Conservation (phyloP, 2,797 vertebrate species). For the Salarias fasciatus region DNA sequence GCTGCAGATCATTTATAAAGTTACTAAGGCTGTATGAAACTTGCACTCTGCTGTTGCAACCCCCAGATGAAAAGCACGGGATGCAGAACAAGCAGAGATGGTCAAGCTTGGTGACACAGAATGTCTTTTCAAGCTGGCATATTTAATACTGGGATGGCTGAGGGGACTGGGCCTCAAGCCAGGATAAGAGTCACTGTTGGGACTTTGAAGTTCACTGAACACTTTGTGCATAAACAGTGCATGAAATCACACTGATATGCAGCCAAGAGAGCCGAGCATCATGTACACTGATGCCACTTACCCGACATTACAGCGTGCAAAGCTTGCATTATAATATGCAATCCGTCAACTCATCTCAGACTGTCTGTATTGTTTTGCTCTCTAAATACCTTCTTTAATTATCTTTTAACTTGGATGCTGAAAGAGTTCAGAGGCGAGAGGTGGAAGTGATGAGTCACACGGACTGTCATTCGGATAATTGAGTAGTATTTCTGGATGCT, state of each 20-base stretch:
- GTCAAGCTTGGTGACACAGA: neutral
- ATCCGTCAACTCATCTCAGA: too few relatives aligned
- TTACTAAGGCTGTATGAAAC: conserved; percentile 11
- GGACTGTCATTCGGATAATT: too few relatives aligned
- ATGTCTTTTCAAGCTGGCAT: conserved; percentile 19
- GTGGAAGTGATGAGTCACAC: too few relatives aligned
- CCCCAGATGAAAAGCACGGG: neutral
- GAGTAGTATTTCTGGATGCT: too few relatives aligned
- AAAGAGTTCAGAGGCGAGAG: too few relatives aligned
- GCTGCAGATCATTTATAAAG: conserved; percentile 12
- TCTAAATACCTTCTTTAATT: too few relatives aligned
- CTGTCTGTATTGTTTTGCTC: too few relatives aligned
- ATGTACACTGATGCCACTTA: conserved; percentile 39
- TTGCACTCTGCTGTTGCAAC: neutral
- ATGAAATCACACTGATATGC: conserved; percentile 56
- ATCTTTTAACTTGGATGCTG: too few relatives aligned
- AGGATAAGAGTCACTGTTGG: conserved; percentile 30
- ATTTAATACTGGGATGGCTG: conserved; percentile 42
- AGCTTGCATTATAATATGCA: too few relatives aligned
- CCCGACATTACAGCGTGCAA: conserved; percentile 20
- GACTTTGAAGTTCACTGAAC: conserved; percentile 56
- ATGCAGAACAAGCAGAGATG: conserved; percentile 2
- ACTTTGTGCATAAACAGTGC: conserved; percentile 68
- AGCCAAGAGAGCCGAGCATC: conserved; percentile 18
- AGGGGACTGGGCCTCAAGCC: conserved; percentile 25